Percentiles rank a stretch among this genome's conserved stretches.
Evolutionary conservation across 1,140 invertebrate genomes (phyloP).

Genomic region (Acyrthosiphon pisum): DNA sequence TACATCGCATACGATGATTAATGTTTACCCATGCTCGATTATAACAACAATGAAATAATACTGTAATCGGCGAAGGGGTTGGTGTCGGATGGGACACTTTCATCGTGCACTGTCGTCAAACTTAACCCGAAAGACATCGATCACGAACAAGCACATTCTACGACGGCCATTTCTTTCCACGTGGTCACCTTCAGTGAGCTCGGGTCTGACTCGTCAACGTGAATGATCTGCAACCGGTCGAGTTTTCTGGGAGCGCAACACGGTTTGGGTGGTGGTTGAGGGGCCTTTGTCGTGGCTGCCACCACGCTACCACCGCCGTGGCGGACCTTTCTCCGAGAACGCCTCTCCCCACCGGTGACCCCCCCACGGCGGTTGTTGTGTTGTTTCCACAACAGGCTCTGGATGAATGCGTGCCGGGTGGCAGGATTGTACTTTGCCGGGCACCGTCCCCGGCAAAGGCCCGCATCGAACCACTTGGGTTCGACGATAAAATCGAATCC

Average conservation of each 20-base stretch:
- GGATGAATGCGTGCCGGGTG: constrained; percentile 76
- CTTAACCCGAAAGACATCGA: not conserved
- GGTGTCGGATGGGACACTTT: too few species aligned
- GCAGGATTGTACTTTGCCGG: constrained; percentile 74
- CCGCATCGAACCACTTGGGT: constrained; percentile 76
- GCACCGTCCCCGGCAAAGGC: constrained; percentile 76
- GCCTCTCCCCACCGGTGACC: not conserved
- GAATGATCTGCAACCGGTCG: constrained; percentile 72
- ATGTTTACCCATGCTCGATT: too few species aligned
- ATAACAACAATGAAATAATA: too few species aligned
- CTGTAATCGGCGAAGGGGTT: too few species aligned
- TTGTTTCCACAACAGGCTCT: constrained; percentile 73
- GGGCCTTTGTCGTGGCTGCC: too few species aligned
- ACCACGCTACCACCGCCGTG: not conserved
- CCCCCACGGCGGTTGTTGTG: constrained; percentile 62
- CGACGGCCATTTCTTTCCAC: constrained; percentile 76
- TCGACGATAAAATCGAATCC: constrained; percentile 75
- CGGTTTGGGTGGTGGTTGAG: constrained; percentile 67
- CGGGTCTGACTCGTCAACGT: constrained; percentile 71
- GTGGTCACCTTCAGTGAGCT: constrained; percentile 73
- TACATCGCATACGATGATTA: not conserved
- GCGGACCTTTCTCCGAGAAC: not conserved
- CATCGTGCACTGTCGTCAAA: not conserved
- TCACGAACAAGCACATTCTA: constrained; percentile 78
- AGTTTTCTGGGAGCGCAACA: constrained; percentile 78